Evolutionary conservation across 2,113 vertebrate species (phyloP), one percentile per base, ranked within the genome.

Genomic region (Candoia aspera): DNA sequence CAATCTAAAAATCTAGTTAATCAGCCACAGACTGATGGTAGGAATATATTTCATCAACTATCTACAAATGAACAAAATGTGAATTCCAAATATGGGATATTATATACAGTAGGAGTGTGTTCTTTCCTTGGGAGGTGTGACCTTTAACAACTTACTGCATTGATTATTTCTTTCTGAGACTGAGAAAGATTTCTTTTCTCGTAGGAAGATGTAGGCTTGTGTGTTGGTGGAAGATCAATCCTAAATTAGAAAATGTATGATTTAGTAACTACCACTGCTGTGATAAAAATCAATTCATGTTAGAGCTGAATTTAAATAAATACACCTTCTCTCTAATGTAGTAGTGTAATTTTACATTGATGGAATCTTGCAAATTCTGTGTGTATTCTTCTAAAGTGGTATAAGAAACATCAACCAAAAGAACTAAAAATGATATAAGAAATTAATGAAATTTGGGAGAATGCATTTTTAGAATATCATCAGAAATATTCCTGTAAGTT

Each of bases 221-320:
- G 98, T 95, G 97, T 98, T 86, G 98, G 97, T 54, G 97, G 97
- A 93, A 98, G 97, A 94, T 98, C 97, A 90, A 98, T 98, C 94
- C 97, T 98, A 93, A 26, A 93, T 93, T 84, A 84, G 94, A 92
- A 88, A 91, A 93, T 19, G 89, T 54, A 90, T 2, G 92, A 17
- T 12, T 68, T 62, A 93, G 93, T 42, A 26, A 86, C 33, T 42
- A 37, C 17, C 37, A 87, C 12, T 54, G 19, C 6, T 19, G 17
- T 88, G 8, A 89, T 89, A 5, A 26, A 8, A 62, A 64, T 55
- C 4, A 92, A 60, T 84, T n/a, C 24, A 64, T 57, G 64, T 26
- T 19, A 49, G 19, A 89, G 21, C 23, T 42, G n/a, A 33, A 55
- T 3, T 62, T 9, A 46, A 24, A 12, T 42, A 42, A 62, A 92